Conservation (phyloP, 2,113 vertebrate species). For the Trogon surrucura region DNA sequence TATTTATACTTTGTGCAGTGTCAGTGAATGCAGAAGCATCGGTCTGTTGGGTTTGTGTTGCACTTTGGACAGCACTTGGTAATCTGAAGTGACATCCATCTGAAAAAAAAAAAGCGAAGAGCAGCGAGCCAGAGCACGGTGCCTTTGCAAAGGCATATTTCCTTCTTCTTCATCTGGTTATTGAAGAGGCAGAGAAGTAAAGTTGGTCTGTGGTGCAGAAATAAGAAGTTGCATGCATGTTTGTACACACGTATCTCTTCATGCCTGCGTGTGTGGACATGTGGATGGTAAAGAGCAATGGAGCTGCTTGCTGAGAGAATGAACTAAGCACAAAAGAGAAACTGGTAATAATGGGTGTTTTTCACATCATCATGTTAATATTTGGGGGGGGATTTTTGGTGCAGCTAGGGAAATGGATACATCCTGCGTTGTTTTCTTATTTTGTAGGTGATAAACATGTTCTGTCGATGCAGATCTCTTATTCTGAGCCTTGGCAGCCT, state of each 20-base stretch:
- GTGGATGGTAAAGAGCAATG: accelerated
- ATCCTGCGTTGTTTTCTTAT: neutral
- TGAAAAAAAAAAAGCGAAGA: neutral
- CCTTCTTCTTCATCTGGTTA: neutral
- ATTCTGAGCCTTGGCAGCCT: neutral
- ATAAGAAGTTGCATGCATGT: accelerated
- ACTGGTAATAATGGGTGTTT: neutral
- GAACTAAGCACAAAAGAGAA: no score
- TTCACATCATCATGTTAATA: accelerated
- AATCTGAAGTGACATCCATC: neutral
- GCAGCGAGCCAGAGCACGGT: neutral
- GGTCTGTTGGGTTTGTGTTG: neutral
- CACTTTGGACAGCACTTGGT: neutral
- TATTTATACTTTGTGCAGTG: neutral
- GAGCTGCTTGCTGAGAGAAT: neutral
- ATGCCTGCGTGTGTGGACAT: accelerated
- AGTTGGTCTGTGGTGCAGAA: neutral
- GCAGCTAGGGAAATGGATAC: accelerated
- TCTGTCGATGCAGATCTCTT: neutral
- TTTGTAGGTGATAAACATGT: neutral
- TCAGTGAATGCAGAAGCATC: neutral
- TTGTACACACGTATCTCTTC: accelerated
- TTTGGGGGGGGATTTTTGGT: neutral
- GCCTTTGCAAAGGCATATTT: neutral
- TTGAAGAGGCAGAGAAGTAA: neutral